Percentiles rank a stretch among this genome's conserved stretches.
These are phyloP conservation scores for Ammospiza caudacuta DNA, from an alignment of 2,113 vertebrate species.

Conservation along the genomic window DNA sequence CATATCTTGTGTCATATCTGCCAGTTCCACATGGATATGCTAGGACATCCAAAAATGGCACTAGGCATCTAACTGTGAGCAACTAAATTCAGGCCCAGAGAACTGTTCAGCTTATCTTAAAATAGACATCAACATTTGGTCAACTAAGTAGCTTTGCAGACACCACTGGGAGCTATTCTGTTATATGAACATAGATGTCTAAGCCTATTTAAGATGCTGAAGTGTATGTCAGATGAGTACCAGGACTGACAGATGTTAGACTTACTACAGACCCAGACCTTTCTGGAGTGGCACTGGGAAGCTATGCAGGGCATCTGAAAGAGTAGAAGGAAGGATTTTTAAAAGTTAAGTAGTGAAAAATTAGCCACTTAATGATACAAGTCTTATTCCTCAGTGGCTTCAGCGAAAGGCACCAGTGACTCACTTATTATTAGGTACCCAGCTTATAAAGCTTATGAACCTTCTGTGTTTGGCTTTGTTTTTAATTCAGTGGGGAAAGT, in stretches of 20 bases:
- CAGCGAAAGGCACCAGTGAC: fast-evolving
- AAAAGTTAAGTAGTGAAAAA: not conserved
- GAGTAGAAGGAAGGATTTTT: not conserved
- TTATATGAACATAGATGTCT: not conserved
- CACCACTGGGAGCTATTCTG: not conserved
- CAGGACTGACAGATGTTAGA: not conserved
- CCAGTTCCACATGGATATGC: not conserved
- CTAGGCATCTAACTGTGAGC: not conserved
- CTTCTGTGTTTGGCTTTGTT: not conserved
- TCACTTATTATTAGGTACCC: not conserved
- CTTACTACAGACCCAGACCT: not conserved
- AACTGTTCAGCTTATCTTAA: not conserved
- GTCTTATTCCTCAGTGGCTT: not conserved
- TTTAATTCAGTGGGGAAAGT: not conserved
- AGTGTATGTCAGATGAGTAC: not conserved
- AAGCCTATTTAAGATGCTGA: not conserved
- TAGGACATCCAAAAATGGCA: conserved; percentile 13
- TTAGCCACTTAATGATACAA: not conserved
- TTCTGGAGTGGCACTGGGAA: not conserved
- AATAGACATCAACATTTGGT: conserved; percentile 18
- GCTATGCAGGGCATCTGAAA: not conserved
- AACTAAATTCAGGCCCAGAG: not conserved
- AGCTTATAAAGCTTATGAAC: not conserved
- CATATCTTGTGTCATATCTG: not conserved
- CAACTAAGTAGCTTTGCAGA: not conserved